Evolutionary conservation across 92 coral and sea anemone genomes (phyloP).

Genomic region (Virgularia gustaviana): DNA sequence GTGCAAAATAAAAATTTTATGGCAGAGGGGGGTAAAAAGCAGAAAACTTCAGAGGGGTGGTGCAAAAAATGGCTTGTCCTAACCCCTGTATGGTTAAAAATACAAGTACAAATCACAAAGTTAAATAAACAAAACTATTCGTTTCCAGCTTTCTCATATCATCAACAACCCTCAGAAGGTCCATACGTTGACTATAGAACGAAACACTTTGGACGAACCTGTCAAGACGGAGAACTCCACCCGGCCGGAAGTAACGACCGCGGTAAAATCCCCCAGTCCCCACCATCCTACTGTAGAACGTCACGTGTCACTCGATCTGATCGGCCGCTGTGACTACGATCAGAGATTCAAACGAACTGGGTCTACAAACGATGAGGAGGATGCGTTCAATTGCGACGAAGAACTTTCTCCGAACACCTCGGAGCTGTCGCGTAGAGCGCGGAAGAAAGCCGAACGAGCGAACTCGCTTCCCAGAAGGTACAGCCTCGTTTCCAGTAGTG

Average conservation of each 20-base stretch:
- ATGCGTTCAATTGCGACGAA: constrained; percentile 15
- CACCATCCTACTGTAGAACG: neutral
- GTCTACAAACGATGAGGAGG: constrained; percentile 18
- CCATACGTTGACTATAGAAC: constrained; percentile 33
- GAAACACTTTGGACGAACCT: constrained; percentile 5
- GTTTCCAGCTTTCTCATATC: constrained; percentile 25
- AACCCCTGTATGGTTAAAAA: no score
- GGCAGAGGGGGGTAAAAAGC: no score
- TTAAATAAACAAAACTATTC: no score
- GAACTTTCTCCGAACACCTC: constrained; percentile 3
- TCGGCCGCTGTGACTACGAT: constrained; percentile 19
- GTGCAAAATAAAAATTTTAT: no score
- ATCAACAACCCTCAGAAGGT: constrained; percentile 26
- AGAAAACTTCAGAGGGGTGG: no score
- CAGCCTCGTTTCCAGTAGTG: no score
- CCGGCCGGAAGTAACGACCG: neutral
- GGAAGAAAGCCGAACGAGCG: constrained; percentile 54
- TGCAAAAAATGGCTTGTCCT: no score
- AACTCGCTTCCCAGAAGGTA: constrained; percentile 70
- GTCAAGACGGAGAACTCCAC: neutral
- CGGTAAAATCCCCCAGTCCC: neutral
- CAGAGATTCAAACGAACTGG: constrained; percentile 21
- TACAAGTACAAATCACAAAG: no score
- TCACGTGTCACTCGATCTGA: constrained; percentile 21
- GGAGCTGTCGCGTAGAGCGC: constrained; percentile 34